phyloP scores from a whole-genome alignment of 2,113 vertebrate genomes.

The Drymodes brunneopygia region DNA sequence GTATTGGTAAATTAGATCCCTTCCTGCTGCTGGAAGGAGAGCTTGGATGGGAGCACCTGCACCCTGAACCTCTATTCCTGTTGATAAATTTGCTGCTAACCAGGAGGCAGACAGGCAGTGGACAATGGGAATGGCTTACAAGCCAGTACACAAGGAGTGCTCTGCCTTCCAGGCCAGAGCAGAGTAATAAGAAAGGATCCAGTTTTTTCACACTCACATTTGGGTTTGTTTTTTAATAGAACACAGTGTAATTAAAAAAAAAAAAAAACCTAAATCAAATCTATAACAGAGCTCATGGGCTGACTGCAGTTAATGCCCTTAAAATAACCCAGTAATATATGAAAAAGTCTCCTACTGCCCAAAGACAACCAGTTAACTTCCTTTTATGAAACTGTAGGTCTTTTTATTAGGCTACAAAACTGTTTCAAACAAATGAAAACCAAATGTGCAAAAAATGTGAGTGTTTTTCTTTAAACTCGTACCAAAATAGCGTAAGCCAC shows the following conservation, averaged over 20 bases:
- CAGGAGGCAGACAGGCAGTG: neutral
- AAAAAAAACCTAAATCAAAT: conserved; percentile 9
- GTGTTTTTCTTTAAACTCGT: neutral
- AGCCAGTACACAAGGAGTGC: neutral
- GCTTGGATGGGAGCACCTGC: neutral
- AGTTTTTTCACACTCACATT: neutral
- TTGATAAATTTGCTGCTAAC: neutral
- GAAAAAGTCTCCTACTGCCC: conserved; percentile 55
- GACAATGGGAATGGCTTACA: neutral
- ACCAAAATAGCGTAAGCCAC: neutral
- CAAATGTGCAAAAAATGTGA: conserved; percentile 57
- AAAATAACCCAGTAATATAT: conserved; percentile 68
- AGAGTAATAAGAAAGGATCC: neutral
- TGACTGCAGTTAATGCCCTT: conserved; percentile 49
- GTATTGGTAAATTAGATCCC: neutral
- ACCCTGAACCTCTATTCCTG: neutral
- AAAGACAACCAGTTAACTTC: conserved; percentile 68
- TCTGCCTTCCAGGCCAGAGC: neutral
- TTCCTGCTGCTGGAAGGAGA: neutral
- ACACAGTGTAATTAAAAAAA: neutral
- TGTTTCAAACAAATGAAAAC: conserved; percentile 70
- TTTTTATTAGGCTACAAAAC: conserved; percentile 71
- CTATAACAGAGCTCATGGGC: neutral
- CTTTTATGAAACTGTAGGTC: conserved; percentile 67
- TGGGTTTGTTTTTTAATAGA: neutral